phyloP scores from a whole-genome alignment of 2,113 vertebrate species.

The Pan troglodytes region DNA sequence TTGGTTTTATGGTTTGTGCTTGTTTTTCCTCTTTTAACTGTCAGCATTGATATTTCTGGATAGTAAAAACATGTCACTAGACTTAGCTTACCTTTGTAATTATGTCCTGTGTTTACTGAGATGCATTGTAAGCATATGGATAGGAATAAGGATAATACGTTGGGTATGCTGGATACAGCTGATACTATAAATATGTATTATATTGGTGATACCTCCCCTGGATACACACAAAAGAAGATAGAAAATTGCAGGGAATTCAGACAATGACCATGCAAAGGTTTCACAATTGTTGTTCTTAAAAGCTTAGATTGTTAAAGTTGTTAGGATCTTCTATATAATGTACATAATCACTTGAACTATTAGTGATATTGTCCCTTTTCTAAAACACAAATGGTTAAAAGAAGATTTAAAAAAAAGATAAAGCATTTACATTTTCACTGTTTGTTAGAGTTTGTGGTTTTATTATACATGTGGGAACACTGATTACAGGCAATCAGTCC shows the following conservation, averaged over 20 bases:
- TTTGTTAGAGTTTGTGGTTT: neutral
- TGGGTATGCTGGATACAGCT: neutral
- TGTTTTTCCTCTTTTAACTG: neutral
- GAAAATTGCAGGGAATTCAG: neutral
- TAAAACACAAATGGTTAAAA: too few species aligned
- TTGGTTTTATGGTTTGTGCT: neutral
- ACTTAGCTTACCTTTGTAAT: neutral
- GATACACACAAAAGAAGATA: neutral
- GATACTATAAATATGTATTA: too few species aligned
- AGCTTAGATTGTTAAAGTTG: neutral
- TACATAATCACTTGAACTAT: neutral
- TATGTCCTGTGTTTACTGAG: neutral
- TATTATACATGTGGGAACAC: neutral
- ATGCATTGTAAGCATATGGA: neutral
- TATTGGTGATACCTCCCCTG: neutral
- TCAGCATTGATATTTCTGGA: neutral
- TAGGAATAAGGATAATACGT: neutral
- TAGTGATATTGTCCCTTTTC: too few species aligned
- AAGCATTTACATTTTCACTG: neutral
- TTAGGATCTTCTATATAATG: accelerated
- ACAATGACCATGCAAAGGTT: neutral
- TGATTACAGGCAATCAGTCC: neutral
- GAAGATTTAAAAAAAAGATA: too few species aligned
- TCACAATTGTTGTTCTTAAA: neutral
- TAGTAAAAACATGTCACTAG: neutral